Base-by-base conservation (phyloP, 2,888 invertebrate genomes). In the Drosophila antonietae region DNA sequence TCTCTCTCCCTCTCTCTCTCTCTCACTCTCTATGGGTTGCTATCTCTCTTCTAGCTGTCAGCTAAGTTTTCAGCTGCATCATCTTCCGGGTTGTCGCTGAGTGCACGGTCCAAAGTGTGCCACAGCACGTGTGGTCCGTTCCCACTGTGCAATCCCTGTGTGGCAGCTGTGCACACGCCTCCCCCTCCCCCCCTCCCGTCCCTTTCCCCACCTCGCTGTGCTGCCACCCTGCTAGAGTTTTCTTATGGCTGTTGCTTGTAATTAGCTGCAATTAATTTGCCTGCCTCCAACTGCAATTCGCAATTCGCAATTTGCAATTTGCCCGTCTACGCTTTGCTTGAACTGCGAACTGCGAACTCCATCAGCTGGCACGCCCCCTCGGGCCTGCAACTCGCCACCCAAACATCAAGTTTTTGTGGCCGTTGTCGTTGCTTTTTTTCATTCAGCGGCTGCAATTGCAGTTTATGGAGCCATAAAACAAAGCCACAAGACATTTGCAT, bases 201-300 rank as follows among this genome's bases (percentile, higher is more conserved):
- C 2, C 23, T 2, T n/a, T 2, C 20, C 20, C 12, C 28, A 28
- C 2, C 7, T 2, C 23, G 0, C 47, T 15, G 12, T 12, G n/a
- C 37, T 15, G 37, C 37, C 37, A 37, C 37, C 28, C 23, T 23
- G 47, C 28, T 2, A 15, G 9, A 28, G 47, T 12, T 15, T 9
- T 23, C 62, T 65, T 46, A 53, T 39, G 63, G 55, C 73, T 66
- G 56, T 53, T 68, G 64, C 60, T 80, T 62, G 76, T 73, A 87
- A 87, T 84, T 84, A 84, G 82, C 73, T 80, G 87, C 84, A 84
- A 84, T 84, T 84, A 82, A 87, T 87, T 87, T 87, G 74, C 80
- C 74, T 69, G 68, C 67, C 69, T 73, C 57, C 76, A 51, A 18
- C 64, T 15, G 55, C 55, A 49, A 41, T 28, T 55, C 12, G 9